Percentiles rank a stretch among this genome's conserved stretches.
These are phyloP conservation scores for Panurus biarmicus DNA, from an alignment of 2,113 vertebrate species.

Conservation along the genomic window DNA sequence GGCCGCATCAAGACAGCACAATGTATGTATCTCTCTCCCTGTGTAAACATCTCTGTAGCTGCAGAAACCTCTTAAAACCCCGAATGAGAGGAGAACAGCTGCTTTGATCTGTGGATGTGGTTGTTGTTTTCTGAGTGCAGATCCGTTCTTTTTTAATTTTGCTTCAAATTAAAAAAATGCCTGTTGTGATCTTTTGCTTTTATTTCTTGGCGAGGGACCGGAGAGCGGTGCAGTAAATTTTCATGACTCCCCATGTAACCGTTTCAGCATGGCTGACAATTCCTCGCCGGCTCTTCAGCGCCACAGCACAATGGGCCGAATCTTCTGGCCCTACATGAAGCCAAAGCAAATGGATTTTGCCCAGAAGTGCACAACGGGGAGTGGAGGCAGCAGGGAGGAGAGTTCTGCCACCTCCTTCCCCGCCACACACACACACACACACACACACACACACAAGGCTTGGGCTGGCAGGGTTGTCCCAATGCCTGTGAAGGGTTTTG, in stretches of 20 bases:
- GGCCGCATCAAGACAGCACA: constrained; percentile 45
- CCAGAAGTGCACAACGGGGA: constrained; percentile 51
- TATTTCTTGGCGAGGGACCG: constrained; percentile 25
- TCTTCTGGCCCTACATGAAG: constrained; percentile 51
- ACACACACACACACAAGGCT: not conserved
- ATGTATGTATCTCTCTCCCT: constrained; percentile 52
- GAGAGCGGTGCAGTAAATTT: constrained; percentile 53
- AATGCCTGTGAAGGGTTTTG: not conserved
- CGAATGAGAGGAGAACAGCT: constrained; percentile 23
- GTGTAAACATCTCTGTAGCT: constrained; percentile 62
- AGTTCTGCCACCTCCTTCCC: constrained; percentile 14
- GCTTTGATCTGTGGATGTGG: constrained; percentile 66
- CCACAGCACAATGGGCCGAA: constrained; percentile 46
- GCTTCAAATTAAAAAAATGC: constrained; percentile 60
- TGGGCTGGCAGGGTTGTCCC: not conserved
- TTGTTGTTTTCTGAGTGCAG: constrained; percentile 50
- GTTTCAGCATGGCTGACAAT: constrained; percentile 47
- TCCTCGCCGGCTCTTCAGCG: constrained; percentile 3
- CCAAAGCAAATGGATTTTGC: constrained; percentile 55
- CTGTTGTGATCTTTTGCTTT: constrained; percentile 59
- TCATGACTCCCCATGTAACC: constrained; percentile 50
- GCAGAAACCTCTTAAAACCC: constrained; percentile 60
- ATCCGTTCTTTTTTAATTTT: constrained; percentile 51
- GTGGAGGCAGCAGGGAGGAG: constrained; percentile 16
- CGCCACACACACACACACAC: not conserved